Evolutionary conservation across 2,888 invertebrate genomes (phyloP), one percentile per base, ranked within the genome.

Genomic region (Saturnia japonica): DNA sequence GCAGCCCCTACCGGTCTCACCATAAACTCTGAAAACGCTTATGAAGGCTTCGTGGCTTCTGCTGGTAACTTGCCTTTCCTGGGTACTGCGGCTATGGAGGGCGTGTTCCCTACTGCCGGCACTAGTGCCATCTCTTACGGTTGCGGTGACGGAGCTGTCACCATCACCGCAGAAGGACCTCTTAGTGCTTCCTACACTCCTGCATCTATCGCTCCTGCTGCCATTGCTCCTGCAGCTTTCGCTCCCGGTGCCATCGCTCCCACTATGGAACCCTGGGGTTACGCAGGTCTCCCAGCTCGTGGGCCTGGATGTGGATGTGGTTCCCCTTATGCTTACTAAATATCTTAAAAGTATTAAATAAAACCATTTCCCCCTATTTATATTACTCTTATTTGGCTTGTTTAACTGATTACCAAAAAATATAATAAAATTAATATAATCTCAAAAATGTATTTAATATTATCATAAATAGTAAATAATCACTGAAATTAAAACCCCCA

Each of bases 1-100:
- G 74, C 77, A 40, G 68, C 76, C 1, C 77, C 81, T 0, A 77
- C 68, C 54, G 80, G 80, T n/a, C 74, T 83, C 19, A 72, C 74
- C 0, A 74, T 82, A 2, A 62, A 76, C 22, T 76, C 81, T 8
- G 71, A 71, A 40, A 73, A 69, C 11, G 70, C 25, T 8, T 68
- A 60, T 25, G 67, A 68, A 70, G 72, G 72, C 22, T 54, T 45
- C 1, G 60, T 72, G 9, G 67, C 66, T 11, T 69, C 69, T 47
- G 57, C 19, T 68, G 68, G 68, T 28, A 40, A 62, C 67, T 67
- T 68, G 62, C 67, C 81, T 0, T 70, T 69, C 70, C 34, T 60
- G 42, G 72, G 67, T 43, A 64, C 62, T 11, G 71, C 62, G 2
- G 62, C 45, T 68, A 51, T 64, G 70, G 69, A 51, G 60, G 70